Evolutionary conservation across 2,888 invertebrate genomes (phyloP).

Genomic region (Nemotelus nigrinus): DNA sequence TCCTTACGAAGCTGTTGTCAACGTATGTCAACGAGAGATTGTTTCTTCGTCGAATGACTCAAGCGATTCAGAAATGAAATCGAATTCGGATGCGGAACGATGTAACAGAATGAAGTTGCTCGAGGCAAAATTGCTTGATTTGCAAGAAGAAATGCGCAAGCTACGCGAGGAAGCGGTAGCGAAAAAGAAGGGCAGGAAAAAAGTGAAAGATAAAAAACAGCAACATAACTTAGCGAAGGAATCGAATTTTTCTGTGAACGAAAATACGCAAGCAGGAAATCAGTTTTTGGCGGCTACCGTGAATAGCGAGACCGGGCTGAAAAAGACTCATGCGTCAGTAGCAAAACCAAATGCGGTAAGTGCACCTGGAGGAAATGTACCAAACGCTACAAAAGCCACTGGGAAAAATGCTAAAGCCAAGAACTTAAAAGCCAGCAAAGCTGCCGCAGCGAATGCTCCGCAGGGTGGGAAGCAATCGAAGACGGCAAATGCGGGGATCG

Average conservation of each 20-base stretch:
- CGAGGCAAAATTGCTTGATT: constrained; percentile 82
- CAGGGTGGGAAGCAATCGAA: constrained; percentile 55
- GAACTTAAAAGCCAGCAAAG: constrained; percentile 62
- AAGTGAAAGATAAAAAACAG: constrained; percentile 77
- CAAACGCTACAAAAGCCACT: constrained; percentile 55
- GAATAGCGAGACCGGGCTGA: no score
- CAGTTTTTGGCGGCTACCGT: no score
- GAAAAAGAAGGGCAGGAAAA: constrained; percentile 88
- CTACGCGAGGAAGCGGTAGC: constrained; percentile 84
- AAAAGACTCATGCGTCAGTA: neutral
- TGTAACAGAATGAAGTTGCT: constrained; percentile 86
- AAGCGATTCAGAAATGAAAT: constrained; percentile 78
- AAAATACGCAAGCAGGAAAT: no score
- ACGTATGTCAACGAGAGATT: neutral
- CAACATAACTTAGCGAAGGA: neutral
- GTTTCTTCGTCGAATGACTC: constrained; percentile 69
- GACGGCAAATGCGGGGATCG: constrained; percentile 54
- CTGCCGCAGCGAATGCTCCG: constrained; percentile 60
- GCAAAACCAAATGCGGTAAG: neutral
- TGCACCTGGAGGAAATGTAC: constrained; percentile 43
- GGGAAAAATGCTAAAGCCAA: constrained; percentile 63
- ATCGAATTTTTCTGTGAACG: no score
- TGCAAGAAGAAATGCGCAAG: constrained; percentile 93
- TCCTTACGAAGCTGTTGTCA: constrained; percentile 79
- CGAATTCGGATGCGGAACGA: constrained; percentile 90